These are phyloP conservation scores for Urocyon cinereoargenteus DNA, from an alignment of 2,797 vertebrate genomes.

Conservation along the genomic window DNA sequence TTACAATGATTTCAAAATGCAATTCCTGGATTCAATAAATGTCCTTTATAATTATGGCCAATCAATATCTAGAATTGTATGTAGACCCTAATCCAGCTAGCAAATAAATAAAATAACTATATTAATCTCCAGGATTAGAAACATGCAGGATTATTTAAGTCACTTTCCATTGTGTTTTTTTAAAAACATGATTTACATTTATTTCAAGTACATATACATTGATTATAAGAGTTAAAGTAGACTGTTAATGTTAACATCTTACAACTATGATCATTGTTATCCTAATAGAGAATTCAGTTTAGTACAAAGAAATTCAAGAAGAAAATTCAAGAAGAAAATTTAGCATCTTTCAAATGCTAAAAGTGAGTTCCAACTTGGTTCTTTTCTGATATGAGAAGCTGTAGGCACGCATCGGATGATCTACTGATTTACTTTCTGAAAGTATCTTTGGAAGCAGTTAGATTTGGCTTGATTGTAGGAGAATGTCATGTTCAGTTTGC, in stretches of 20 bases:
- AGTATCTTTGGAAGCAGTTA: slow-evolving; percentile 96
- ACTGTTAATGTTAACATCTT: background rate
- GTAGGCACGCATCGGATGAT: background rate
- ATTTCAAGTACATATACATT: background rate
- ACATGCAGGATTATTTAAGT: slow-evolving; percentile 3
- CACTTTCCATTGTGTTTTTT: background rate
- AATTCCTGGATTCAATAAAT: slow-evolving; percentile 55
- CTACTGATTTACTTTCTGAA: slow-evolving; percentile 94
- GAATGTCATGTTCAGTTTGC: background rate
- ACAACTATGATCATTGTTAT: background rate
- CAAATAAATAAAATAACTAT: slow-evolving; percentile 46
- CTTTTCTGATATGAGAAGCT: background rate
- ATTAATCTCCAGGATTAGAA: background rate
- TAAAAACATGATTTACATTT: slow-evolving; percentile 53
- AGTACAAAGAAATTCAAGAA: slow-evolving; percentile 34
- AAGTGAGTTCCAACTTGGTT: background rate
- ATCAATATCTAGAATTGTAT: slow-evolving; percentile 24
- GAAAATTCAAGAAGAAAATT: slow-evolving; percentile 31
- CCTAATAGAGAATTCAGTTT: slow-evolving; percentile 26
- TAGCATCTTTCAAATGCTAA: slow-evolving; percentile 34
- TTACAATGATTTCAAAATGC: slow-evolving; percentile 68
- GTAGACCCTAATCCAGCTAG: slow-evolving; percentile 43
- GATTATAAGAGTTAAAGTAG: background rate
- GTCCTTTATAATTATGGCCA: slow-evolving; percentile 54
- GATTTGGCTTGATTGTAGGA: slow-evolving; percentile 95